These are phyloP conservation scores for Valencia hispanica DNA, from an alignment of 2,797 vertebrate genomes.

Conservation along the genomic window DNA sequence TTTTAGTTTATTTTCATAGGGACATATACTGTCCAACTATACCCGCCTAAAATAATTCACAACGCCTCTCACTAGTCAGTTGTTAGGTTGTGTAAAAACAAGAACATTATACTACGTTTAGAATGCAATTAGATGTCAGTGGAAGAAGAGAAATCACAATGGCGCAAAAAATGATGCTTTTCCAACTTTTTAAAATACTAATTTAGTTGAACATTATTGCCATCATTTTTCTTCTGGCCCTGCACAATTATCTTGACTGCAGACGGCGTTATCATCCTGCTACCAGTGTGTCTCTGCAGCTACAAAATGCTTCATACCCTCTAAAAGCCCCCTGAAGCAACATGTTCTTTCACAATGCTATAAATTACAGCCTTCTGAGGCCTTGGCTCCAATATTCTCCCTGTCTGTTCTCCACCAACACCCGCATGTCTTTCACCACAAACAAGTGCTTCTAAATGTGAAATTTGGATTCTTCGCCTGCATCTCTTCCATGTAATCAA, in stretches of 20 bases:
- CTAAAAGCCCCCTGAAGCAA: conserved; percentile 57
- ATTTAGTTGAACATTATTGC: conserved; percentile 45
- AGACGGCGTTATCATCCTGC: conserved; percentile 27
- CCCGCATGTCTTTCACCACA: not conserved
- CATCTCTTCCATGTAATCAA: conserved; percentile 2
- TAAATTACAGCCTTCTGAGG: conserved; percentile 33
- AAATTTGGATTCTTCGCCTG: not conserved
- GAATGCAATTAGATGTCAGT: conserved; percentile 29
- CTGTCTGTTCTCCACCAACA: conserved; percentile 11
- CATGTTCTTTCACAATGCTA: conserved; percentile 38
- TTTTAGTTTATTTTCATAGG: not conserved
- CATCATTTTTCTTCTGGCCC: conserved; percentile 47
- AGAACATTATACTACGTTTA: not conserved
- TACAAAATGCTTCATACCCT: conserved; percentile 28
- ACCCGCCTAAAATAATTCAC: not conserved
- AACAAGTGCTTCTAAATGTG: conserved; percentile 16
- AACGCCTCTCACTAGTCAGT: not conserved
- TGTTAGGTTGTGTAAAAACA: not conserved
- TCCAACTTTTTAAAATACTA: conserved; percentile 12
- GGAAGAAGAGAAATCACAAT: conserved; percentile 40
- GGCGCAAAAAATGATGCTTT: conserved; percentile 17
- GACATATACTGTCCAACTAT: not conserved
- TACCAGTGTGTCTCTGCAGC: conserved; percentile 31
- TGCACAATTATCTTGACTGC: conserved; percentile 41
- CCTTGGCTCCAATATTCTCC: conserved; percentile 33